Percentiles rank a stretch among this genome's conserved stretches.
phyloP scores from a whole-genome alignment of 2,113 vertebrate species.

The Aphelocoma coerulescens region DNA sequence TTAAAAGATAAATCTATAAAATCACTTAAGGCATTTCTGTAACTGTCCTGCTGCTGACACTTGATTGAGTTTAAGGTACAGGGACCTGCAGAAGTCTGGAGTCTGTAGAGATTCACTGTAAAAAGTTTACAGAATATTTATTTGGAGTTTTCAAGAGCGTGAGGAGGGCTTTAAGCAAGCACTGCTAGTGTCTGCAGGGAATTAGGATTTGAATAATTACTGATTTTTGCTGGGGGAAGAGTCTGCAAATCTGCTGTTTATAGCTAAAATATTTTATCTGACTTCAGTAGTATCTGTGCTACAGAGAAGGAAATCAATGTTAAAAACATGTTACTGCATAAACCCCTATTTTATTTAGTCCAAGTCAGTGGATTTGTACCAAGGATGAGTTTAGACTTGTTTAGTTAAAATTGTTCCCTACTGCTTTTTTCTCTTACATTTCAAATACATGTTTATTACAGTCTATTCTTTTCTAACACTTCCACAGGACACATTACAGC shows the following conservation, averaged over 20 bases:
- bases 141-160: background rate
- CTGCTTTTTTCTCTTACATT: background rate
- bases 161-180: background rate
- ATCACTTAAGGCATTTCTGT: background rate
- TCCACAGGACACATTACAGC: slow-evolving; percentile 84
- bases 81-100: background rate
- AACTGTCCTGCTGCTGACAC: background rate
- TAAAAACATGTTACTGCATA: background rate
- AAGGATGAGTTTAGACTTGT: background rate
- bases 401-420: background rate
- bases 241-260: background rate
- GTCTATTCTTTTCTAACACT: background rate
- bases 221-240: background rate
- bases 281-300: background rate
- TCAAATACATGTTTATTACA: background rate
- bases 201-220: background rate
- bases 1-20: background rate
- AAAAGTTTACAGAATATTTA: background rate
- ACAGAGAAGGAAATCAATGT: background rate
- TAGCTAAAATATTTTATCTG: background rate
- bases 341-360: background rate
- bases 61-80: background rate
- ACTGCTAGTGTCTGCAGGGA: background rate
- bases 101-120: background rate
- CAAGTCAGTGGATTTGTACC: background rate